Base-by-base conservation (phyloP, 2,797 vertebrate species). In the Gymnopithys bicolor region DNA sequence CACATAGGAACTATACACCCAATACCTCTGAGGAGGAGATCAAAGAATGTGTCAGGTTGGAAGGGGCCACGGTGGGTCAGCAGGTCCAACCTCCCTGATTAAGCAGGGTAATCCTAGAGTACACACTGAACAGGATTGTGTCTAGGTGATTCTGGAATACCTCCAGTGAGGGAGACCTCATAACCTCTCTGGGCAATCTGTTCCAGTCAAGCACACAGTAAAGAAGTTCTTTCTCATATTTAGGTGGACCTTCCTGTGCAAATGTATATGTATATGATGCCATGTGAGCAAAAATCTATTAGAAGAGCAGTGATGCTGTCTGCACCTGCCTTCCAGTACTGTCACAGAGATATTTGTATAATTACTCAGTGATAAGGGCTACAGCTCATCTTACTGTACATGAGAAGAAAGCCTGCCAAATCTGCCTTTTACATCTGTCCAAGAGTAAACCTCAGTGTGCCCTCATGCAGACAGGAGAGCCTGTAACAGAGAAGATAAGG, bases 401-500 rank as follows among this genome's bases (percentile, higher is more conserved):
- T 19, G 41, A 80, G 45, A 86, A 84, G n/a, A 85, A 91, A 90
- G 15, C 17, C n/a, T 86, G 37, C 37, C 37, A 90, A 82, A 85
- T 83, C 23, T 84, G 52, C 43, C 51, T 88, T 91, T 85, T 55
- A 35, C 71, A 33, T 78, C 53, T 81, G 69, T 62, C 59, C 73
- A 73, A 48, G 51, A 71, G 32, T 13, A 87, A 96, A 87, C 25
- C 52, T 82, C 32, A 22, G 24, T 3, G 25, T 82, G 60, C 52
- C 41, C 77, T 68, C 33, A 46, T 79, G 52, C 68, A 93, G 41
- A 45, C 75, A 77, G 49, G 74, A 66, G 52, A 91, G 84, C 30
- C 89, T 91, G 90, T 33, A 83, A 51, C 35, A 59, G 45, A 80
- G 64, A 22, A 87, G 91, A 95, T 93, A 93, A 90, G 60, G 71